Base-by-base conservation (phyloP, 2,797 vertebrate species). In the Enteromius treurensis region DNA sequence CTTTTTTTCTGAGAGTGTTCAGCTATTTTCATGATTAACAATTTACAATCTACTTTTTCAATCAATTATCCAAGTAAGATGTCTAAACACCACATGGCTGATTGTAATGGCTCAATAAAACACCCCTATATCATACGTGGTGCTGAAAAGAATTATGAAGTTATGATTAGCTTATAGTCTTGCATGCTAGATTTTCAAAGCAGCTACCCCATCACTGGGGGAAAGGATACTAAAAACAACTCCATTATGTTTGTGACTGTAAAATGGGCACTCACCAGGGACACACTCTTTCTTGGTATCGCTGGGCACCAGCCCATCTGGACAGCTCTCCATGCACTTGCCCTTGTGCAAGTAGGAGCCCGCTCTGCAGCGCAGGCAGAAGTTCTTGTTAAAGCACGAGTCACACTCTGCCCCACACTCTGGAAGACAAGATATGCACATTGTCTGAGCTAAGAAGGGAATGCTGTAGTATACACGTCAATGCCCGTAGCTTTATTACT, bases 321-420 rank as follows among this genome's bases (percentile, higher is more conserved):
- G 97, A 89, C 98, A 99, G 88, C 89, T 97, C 92, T 98, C 97
- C 94, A 96, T 96, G 92, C 98, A 99, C 94, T 96, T 98, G 90
- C 98, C 98, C 91, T 94, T 96, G 93, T 97, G 95, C 91, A 99
- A 96, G 93, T 99, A 99, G 93, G 96, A 98, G 80, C 96, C 97
- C 82, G 92, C 94, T 95, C 96, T 97, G 95, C 98, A 99, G 81
- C 97, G 98, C 62, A 97, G 99, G 94, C 98, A 99, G 95, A 99
- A 99, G 95, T 97, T 99, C 95, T 95, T 98, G 95, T 97, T 96
- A 94, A 99, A 99, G 95, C 98, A 99, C 88, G 97, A 98, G 89
- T 99, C 98, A 89, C 98, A 99, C 94, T 99, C 98, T 85, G 96
- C 95, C 94, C 97, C 97, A 93, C 98, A 99, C 95, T 97, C 98